Base-by-base conservation (phyloP, 2,888 invertebrate species). In the Aromia moschata region DNA sequence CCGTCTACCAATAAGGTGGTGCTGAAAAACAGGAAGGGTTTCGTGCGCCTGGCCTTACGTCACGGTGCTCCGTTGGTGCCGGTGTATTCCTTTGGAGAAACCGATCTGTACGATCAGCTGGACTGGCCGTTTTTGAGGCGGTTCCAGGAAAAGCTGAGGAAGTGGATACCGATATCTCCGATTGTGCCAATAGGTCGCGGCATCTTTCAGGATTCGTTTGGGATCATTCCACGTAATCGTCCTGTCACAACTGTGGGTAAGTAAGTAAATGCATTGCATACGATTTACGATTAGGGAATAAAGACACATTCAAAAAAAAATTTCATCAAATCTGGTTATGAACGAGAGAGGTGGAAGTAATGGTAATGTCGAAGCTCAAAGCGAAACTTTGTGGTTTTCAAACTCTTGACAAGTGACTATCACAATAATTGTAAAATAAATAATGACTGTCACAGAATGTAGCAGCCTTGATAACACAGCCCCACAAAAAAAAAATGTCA, bases 71-170 rank as follows among this genome's bases (percentile, higher is more conserved):
- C 91, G 0, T 80, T 97, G 56, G 95, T 97, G 0, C 96, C 97
- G 1, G 91, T 93, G 0, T 89, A 94, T 75, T 90, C 93, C 0
- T 97, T 96, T 79, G 96, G 96, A 0, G 96, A 97, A 80, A 91
- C 91, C 0, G 93, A 95, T 71, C 80, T 94, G 5, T 96, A 89
- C 79, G 86, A 89, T 65, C 94, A 95, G 68, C 78, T 92, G 0
- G 86, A 89, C 49, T 89, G 91, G 33, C 90, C 93, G 1, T 72
- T 82, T 2, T 69, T 93, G 4, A 81, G 90, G 12, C 83, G 80
- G 11, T 72, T 90, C 31, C 96, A 96, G 78, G 86, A 91, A 61
- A 81, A 79, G 46, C 78, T 94, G 1, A 88, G 89, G 51, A 84
- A 85, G 64, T 51, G 83, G 2, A 87, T 90, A 0, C 93, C 93